Base-by-base conservation (phyloP, 2,113 vertebrate species). In the Tautogolabrus adspersus region DNA sequence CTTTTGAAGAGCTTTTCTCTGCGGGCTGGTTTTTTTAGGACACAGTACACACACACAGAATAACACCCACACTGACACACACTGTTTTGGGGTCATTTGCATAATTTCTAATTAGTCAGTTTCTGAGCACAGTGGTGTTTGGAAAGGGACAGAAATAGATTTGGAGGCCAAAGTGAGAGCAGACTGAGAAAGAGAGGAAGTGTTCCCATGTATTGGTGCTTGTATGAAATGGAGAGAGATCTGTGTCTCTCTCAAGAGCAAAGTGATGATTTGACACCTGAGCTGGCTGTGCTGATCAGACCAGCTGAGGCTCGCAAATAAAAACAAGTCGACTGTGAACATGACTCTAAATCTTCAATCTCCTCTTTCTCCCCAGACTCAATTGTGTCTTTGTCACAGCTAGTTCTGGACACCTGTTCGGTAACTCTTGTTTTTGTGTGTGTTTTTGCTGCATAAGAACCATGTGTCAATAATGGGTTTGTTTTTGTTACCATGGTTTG, bases 341-440 rank as follows among this genome's bases (percentile, higher is more conserved):
- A 55, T 51, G 49, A 71, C 18, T 47, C 58, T 62, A 49, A 80
- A 76, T 42, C 63, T 74, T 26, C 56, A 75, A 79, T 71, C 68
- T 85, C 66, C 59, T 79, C 51, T 91, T 77, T 84, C 79, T 88
- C 64, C 81, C 47, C 90, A 94, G 95, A 95, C 86, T 95, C 95
- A 15, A 83, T 94, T 89, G 86, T 95, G 77, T 95, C 94, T 85
- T 86, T 95, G 83, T 95, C 95, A 75, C 88, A 95, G 88, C 93
- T 95, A 59, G 86, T 91, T 88, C 90, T 95, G 94, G 94, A 95
- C 85, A 93, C 93, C 79, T 92, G 89, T 81, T 84, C 26, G 94
- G 95, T 95, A 95, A 95, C 78, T 64, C 0, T 6, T 62, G 49
- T 83, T 66, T 83, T 23, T 85, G 56, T 77, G 66, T 83, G 78